Base-by-base conservation (phyloP, 2,113 vertebrate genomes). In the Rhadina sibilatrix region DNA sequence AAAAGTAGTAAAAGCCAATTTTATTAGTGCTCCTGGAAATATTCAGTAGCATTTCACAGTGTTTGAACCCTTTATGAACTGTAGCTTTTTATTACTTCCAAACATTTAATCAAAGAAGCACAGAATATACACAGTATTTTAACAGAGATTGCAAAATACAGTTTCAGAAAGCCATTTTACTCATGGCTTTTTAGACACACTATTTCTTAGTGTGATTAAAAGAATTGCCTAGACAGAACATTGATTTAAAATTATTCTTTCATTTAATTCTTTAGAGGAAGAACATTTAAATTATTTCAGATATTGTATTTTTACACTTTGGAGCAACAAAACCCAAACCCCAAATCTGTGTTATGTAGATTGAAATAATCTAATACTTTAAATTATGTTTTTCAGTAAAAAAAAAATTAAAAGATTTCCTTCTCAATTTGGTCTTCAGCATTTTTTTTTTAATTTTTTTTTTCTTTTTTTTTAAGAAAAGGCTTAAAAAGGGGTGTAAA, bases 21-120 rank as follows among this genome's bases (percentile, higher is more conserved):
- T 25, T 90, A 2, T 75, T 82, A 79, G 33, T 59, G 30, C 10
- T 33, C 15, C 18, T 84, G 46, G 60, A 63, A 25, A 63, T 78
- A 89, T 9, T 90, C 18, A 66, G 56, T n/a, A 60, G 15, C 40
- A 64, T 85, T 85, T 86, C 44, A 37, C 4, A 28, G 18, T 59
- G 15, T 84, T 74, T 69, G 40, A 95, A 86, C 46, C 28, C 4
- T 77, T 53, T 64, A 37, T 82, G 64, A 94, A 94, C 61, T 93
- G n/a, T 46, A 92, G 42, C 50, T 97, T 95, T 89, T 93, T 84
- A 21, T 75, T 95, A 46, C 56, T 68, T 38, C 6, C 54, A 87
- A 96, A 94, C 53, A 94, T 91, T 86, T 96, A 92, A 91, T 95
- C 71, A 79, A 85, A 96, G 69, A 96, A 97, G 79, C 69, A 40